Evolutionary conservation across 2,888 invertebrate species (phyloP), one percentile per base, ranked within the genome.

Genomic region (Agonopterix subpropinquella): DNA sequence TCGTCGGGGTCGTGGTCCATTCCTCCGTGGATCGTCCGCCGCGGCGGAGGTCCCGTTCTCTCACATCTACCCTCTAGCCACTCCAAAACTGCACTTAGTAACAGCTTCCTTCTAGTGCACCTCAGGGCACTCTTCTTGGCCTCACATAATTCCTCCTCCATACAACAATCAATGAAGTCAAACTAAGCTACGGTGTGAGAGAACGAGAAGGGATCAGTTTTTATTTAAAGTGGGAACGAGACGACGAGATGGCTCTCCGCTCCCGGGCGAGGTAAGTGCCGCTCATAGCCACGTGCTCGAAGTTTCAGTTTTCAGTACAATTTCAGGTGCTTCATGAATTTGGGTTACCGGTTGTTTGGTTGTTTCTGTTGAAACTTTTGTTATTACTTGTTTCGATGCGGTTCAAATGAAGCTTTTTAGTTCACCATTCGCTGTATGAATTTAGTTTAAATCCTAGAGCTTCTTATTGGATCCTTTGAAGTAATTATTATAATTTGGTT

Each of bases 41-140:
- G 70, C 62, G 77, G 80, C 85, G 86, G 86, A 76, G 84, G 85
- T 85, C 84, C 83, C 80, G 78, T 81, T 85, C 85, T 86, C 84
- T 85, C 84, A 83, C 69, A 70, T 78, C 78, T 72, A 65, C 64
- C 64, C 58, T 58, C 61, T 57, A 57, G 62, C 61, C 62, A 56
- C 62, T 67, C 59, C 68, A 70, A 56, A 53, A 58, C 57, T 72
- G 70, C 69, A 75, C 45, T 43, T 43, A 49, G 47, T 15, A n/a
- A 49, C 62, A 59, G 54, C 51, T 53, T 8, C 18, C 39, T 43
- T 43, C 11, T 49, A 59, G 66, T 67, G 69, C 65, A 69, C 67
- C 61, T 42, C 69, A 69, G 56, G 69, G 65, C 49, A 49, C 52
- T 45, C 50, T 45, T 53, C 55, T 68, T 11, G 49, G 61, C 36